A percentile compares a stretch with the other conserved stretches of the same genome.
Conservation (phyloP, 2,888 invertebrate species). For the Dryomyza anilis region DNA sequence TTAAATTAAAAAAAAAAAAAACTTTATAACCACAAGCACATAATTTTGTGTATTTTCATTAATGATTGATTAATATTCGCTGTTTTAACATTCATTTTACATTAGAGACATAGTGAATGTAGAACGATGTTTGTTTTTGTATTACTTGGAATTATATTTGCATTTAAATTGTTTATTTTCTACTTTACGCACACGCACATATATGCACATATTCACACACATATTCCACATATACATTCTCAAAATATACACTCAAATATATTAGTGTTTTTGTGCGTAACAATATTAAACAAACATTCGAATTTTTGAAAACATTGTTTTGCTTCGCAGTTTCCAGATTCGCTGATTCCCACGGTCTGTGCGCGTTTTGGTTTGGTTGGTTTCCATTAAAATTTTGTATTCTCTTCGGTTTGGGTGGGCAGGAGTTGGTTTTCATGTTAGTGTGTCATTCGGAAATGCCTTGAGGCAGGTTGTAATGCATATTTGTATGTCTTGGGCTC, state of each 20-base stretch:
- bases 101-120: too few relatives aligned
- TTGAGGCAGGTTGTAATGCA: conserved; percentile 5
- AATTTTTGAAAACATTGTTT: conserved; percentile 8
- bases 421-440: conserved; percentile 9
- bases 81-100: neutral
- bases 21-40: neutral
- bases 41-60: too few relatives aligned
- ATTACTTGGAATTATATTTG: neutral
- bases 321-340: too few relatives aligned
- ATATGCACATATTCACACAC: too few relatives aligned
- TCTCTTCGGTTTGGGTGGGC: conserved; percentile 26
- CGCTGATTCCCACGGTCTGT: conserved; percentile 17
- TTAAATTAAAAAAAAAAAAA: too few relatives aligned
- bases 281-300: conserved; percentile 6
- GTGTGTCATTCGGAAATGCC: conserved; percentile 15
- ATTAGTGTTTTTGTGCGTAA: neutral
- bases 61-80: neutral
- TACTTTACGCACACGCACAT: too few relatives aligned
- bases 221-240: too few relatives aligned
- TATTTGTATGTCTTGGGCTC: neutral
- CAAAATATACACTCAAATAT: too few relatives aligned
- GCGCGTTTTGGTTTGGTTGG: too few relatives aligned
- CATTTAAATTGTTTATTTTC: neutral
- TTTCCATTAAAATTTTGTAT: too few relatives aligned
- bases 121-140: neutral